Evolutionary conservation across 1,140 invertebrate species (phyloP).

Genomic region (Archegozetes longisetosus): DNA sequence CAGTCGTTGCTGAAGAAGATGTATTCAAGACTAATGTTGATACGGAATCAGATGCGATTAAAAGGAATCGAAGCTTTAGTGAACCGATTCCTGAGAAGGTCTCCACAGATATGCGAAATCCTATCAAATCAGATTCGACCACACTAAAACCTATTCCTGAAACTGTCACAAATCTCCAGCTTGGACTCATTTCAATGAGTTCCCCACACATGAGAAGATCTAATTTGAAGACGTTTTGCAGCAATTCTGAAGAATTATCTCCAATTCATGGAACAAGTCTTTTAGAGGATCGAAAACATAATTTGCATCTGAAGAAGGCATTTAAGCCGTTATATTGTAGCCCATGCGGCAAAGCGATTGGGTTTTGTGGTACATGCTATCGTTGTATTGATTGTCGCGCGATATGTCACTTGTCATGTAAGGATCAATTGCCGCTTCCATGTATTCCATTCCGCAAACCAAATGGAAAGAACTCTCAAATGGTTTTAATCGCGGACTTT

Average conservation of each 20-base stretch:
- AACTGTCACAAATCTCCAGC: neutral
- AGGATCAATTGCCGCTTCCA: slow-evolving; percentile 56
- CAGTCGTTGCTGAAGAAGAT: slow-evolving; percentile 34
- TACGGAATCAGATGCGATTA: too few species aligned
- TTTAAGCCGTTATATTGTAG: slow-evolving; percentile 62
- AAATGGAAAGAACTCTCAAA: neutral
- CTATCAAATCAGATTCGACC: neutral
- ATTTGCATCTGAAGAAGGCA: slow-evolving; percentile 60
- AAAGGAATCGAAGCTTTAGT: slow-evolving; percentile 23
- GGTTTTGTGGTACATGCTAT: slow-evolving; percentile 54
- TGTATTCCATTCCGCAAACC: slow-evolving; percentile 43
- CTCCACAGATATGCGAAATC: neutral
- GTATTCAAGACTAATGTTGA: slow-evolving; percentile 19
- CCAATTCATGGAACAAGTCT: neutral
- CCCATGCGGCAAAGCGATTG: slow-evolving; percentile 46
- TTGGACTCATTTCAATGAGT: neutral
- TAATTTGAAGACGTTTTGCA: neutral
- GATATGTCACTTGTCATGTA: slow-evolving; percentile 58
- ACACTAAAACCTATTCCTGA: neutral
- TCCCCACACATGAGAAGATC: neutral
- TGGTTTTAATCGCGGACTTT: slow-evolving; percentile 50
- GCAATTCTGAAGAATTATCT: neutral
- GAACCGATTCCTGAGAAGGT: slow-evolving; percentile 13
- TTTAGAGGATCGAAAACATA: slow-evolving; percentile 40
- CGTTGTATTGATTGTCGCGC: slow-evolving; percentile 62